Conservation (phyloP, 2,797 vertebrate genomes). For the Caiman crocodilus region DNA sequence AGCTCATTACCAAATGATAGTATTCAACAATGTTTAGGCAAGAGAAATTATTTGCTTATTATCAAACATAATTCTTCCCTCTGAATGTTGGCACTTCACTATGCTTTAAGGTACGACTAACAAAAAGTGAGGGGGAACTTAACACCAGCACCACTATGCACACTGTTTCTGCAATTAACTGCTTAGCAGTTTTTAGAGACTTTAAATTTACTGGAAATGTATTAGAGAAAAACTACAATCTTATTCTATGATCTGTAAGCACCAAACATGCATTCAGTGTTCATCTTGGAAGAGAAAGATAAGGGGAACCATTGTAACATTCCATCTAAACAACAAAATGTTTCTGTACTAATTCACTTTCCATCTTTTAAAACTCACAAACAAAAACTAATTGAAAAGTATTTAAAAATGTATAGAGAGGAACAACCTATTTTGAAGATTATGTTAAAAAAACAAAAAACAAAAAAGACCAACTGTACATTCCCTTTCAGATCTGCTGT, state of each 20-base stretch:
- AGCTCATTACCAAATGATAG: neutral
- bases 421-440: constrained; percentile 1
- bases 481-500: neutral
- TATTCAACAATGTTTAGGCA: neutral
- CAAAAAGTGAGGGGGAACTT: neutral
- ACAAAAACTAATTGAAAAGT: neutral
- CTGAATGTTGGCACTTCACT: neutral
- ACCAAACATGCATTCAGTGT: neutral
- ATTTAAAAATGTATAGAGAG: accelerated
- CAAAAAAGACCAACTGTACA: neutral
- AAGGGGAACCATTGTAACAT: neutral
- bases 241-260: neutral
- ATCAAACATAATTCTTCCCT: neutral
- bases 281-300: neutral
- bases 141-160: neutral
- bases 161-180: neutral
- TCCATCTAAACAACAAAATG: neutral
- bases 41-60: neutral
- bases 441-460: neutral
- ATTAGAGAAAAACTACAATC: neutral
- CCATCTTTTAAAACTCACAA: neutral
- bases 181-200: neutral
- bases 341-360: neutral
- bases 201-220: neutral
- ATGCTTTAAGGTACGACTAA: neutral